These are phyloP conservation scores for Macquaria ambigua DNA, from an alignment of 2,113 vertebrate species.

Conservation along the genomic window DNA sequence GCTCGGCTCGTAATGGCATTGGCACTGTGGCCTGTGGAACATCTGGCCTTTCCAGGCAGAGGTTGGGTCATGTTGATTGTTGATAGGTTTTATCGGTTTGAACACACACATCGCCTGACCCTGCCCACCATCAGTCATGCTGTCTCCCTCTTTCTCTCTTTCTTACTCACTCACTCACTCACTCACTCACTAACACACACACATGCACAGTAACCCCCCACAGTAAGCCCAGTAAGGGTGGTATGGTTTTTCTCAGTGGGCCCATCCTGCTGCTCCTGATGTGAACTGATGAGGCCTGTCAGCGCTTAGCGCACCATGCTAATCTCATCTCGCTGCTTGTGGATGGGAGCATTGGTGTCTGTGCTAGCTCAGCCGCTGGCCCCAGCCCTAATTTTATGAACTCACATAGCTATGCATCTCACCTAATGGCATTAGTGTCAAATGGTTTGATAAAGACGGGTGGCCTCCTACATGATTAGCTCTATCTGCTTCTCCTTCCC, in stretches of 20 bases:
- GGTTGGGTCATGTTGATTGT: constrained; percentile 64
- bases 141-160: background rate
- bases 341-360: constrained; percentile 62
- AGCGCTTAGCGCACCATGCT: constrained; percentile 70
- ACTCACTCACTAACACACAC: background rate
- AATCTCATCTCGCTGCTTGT: constrained; percentile 77
- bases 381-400: constrained; percentile 78
- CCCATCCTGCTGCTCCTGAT: constrained; percentile 66
- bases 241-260: constrained; percentile 63
- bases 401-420: constrained; percentile 80
- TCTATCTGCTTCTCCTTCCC: constrained; percentile 48
- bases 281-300: constrained; percentile 81
- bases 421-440: constrained; percentile 81
- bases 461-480: constrained; percentile 75
- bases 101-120: constrained; percentile 28
- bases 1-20: constrained; percentile 72
- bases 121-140: constrained; percentile 24
- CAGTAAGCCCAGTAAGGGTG: constrained; percentile 21
- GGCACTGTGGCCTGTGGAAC: constrained; percentile 73
- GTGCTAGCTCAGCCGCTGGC: constrained; percentile 69
- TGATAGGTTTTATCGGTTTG: constrained; percentile 60
- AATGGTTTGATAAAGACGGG: constrained; percentile 79
- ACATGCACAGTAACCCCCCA: background rate
- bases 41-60: constrained; percentile 78
- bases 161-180: background rate